Evolutionary conservation across 2,797 vertebrate species (phyloP).

Genomic region (Danio aesculapii): DNA sequence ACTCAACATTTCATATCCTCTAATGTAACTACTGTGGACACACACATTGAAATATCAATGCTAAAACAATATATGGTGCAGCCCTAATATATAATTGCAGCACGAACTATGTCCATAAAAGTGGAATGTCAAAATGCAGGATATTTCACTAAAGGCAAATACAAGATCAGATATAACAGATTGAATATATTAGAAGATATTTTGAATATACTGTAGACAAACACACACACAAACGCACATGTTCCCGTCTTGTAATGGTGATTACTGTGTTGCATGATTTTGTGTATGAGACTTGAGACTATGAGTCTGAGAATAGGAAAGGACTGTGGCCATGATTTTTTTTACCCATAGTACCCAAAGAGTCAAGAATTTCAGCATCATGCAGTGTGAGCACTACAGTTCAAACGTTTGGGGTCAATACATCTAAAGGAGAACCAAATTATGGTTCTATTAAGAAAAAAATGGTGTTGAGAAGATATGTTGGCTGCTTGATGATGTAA

Average conservation of each 20-base stretch:
- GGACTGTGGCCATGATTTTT: constrained; percentile 39
- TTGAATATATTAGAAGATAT: constrained; percentile 8
- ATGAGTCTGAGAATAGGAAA: constrained; percentile 9
- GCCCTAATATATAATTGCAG: not conserved
- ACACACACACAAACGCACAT: constrained; percentile 27
- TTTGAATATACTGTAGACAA: not conserved
- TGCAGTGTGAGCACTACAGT: constrained; percentile 27
- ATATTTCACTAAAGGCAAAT: not conserved
- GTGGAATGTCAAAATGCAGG: constrained; percentile 17
- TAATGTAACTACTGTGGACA: too few relatives aligned
- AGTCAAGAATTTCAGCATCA: constrained; percentile 54
- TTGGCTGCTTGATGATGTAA: too few relatives aligned
- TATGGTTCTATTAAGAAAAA: too few relatives aligned
- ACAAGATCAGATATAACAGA: not conserved
- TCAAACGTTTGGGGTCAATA: constrained; percentile 10
- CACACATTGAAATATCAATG: too few relatives aligned
- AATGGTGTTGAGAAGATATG: too few relatives aligned
- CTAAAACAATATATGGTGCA: too few relatives aligned
- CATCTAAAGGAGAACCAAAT: too few relatives aligned
- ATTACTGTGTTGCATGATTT: not conserved
- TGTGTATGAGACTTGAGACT: not conserved
- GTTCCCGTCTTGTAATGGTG: constrained; percentile 4
- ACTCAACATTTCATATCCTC: too few relatives aligned
- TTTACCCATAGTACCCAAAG: constrained; percentile 52
- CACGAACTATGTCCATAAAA: not conserved